Base-by-base conservation (phyloP, 2,113 vertebrate species). In the Ciconia boyciana region DNA sequence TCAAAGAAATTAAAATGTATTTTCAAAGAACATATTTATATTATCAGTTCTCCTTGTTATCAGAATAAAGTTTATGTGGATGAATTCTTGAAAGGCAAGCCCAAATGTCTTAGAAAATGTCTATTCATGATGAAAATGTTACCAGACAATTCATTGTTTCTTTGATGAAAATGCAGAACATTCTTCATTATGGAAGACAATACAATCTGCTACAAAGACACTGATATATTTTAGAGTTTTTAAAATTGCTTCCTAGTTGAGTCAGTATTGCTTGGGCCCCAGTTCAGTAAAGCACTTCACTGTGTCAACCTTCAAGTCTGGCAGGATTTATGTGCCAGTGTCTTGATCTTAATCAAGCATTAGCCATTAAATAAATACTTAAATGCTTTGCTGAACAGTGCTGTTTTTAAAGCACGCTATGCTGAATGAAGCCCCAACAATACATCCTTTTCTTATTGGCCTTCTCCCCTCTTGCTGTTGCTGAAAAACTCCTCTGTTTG, bases 231-330 rank as follows among this genome's bases (percentile, higher is more conserved):
- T 77, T 51, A 83, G 39, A 64, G 43, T 70, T 80, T 95, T 93
- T 4, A 36, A 70, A 94, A 86, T 62, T 74, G 12, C 51, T 93
- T 92, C 51, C 64, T 92, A 78, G 64, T 77, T 77, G 58, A 91
- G 75, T 80, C 62, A 77, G n/a, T 66, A 70, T 66, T 97, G 43
- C 39, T 83, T 93, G 79, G 70, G 62, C 54, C 24, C 0, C 9
- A 66, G 44, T 90, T 95, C 94, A 97, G 58, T 48, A 90, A 88
- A 88, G 54, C 65, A 72, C 71, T 91, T 96, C n/a, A 81, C 24
- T 57, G 32, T 74, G 77, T 94, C 76, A 92, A 0, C 43, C 60
- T 93, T 80, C 61, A 88, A 78, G n/a, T 89, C 78, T 83, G 65
- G 26, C 43, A 85, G 39, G 62, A 57, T 90, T 93, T 77, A 70